Conservation (phyloP, 2,888 invertebrate species). For the Pseudanteris insignis region DNA sequence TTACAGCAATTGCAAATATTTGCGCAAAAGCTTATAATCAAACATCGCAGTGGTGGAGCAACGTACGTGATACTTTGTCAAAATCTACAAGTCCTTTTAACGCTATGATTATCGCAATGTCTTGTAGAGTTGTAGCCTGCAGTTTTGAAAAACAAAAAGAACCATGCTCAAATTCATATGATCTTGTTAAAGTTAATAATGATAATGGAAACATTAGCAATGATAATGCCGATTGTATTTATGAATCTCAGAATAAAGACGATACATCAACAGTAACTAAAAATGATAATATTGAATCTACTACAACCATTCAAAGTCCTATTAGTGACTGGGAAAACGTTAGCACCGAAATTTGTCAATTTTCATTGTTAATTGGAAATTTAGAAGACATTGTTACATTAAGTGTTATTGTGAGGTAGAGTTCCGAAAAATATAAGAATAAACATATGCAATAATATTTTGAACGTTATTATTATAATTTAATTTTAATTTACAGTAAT, state of each 20-base stretch:
- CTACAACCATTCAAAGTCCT: conserved; percentile 47
- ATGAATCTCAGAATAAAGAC: conserved; percentile 65
- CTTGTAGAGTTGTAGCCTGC: conserved; percentile 80
- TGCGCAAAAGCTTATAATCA: conserved; percentile 71
- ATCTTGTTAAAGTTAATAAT: conserved; percentile 52
- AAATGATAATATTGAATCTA: conserved; percentile 13
- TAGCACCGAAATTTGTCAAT: conserved; percentile 85
- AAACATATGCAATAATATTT: too few relatives aligned
- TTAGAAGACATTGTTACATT: conserved; percentile 87
- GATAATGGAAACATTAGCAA: conserved; percentile 47
- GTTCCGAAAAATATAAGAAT: too few relatives aligned
- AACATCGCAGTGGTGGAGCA: conserved; percentile 84
- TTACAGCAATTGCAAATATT: conserved; percentile 66
- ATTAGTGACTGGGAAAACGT: conserved; percentile 79
- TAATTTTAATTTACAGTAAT: conserved; percentile 47
- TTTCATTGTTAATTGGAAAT: conserved; percentile 87
- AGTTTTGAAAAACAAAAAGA: conserved; percentile 67
- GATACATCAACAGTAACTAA: conserved; percentile 60
- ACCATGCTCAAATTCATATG: conserved; percentile 34
- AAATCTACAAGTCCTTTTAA: conserved; percentile 80
- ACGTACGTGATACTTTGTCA: conserved; percentile 76
- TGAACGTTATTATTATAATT: too few relatives aligned
- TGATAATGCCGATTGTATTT: conserved; percentile 59
- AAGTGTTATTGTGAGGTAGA: conserved; percentile 72
- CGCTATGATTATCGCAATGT: conserved; percentile 83